These are phyloP conservation scores for Apantesis nais DNA, from an alignment of 2,888 invertebrate genomes.

Conservation along the genomic window DNA sequence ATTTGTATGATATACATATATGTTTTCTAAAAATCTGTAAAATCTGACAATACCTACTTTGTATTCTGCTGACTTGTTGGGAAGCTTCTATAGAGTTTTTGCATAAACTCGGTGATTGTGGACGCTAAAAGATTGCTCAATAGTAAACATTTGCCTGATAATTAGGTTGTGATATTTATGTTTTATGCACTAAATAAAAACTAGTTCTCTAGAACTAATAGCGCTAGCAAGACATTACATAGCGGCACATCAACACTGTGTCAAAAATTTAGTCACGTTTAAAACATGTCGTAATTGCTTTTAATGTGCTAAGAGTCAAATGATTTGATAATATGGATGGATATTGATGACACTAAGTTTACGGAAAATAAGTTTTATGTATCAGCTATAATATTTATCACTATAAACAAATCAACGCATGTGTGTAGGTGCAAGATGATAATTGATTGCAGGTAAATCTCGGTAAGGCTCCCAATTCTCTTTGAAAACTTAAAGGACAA, in stretches of 20 bases:
- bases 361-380: neutral
- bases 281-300: neutral
- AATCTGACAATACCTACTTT: no score
- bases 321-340: neutral
- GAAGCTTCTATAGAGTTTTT: no score
- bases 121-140: no score
- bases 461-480: no score
- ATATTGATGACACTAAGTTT: neutral
- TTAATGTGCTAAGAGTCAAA: neutral
- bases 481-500: neutral
- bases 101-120: no score
- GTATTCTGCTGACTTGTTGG: no score
- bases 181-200: neutral
- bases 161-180: neutral
- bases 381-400: neutral
- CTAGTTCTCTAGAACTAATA: no score
- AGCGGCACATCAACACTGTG: neutral
- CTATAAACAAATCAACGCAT: neutral
- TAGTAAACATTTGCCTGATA: no score
- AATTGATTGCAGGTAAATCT: neutral
- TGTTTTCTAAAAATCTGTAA: no score
- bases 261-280: neutral
- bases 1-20: neutral
- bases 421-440: neutral
- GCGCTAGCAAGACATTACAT: neutral